phyloP scores from a whole-genome alignment of 1,140 invertebrate species.

The Lordiphosa clarofinis region DNA sequence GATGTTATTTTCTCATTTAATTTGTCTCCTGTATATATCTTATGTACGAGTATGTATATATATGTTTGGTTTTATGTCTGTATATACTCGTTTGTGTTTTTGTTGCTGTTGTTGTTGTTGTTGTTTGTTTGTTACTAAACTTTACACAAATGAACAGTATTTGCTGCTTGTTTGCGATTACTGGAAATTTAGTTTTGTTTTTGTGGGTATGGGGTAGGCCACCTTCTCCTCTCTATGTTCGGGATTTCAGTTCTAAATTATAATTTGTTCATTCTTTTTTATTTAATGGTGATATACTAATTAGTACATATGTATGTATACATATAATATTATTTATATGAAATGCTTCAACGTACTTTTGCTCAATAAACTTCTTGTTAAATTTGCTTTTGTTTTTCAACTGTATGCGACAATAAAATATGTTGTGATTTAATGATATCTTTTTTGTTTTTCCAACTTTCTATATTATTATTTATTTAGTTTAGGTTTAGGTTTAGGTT shows the following conservation, averaged over 20 bases:
- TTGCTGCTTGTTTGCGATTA: conserved; percentile 36
- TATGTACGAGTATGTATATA: conserved; percentile 32
- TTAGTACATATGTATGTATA: conserved; percentile 62
- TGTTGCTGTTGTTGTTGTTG: conserved; percentile 22
- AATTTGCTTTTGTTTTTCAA: conserved; percentile 38
- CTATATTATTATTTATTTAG: conserved; percentile 42
- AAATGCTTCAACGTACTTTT: conserved; percentile 60
- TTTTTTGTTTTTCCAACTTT: conserved; percentile 46
- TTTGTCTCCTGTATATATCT: conserved; percentile 61
- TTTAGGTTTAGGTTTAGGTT: conserved; percentile 49
- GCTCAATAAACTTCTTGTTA: conserved; percentile 53
- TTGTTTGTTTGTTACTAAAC: conserved; percentile 48
- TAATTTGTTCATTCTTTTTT: conserved; percentile 15
- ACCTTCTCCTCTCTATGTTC: conserved; percentile 20
- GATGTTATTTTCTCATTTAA: conserved; percentile 75
- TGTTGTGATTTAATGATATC: conserved; percentile 19
- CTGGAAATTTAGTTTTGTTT: conserved; percentile 15
- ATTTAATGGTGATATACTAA: conserved; percentile 64
- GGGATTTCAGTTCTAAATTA: conserved; percentile 34
- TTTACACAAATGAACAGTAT: conserved; percentile 56
- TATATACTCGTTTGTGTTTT: conserved; percentile 43
- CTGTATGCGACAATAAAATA: conserved; percentile 62
- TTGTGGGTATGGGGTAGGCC: background rate
- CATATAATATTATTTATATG: conserved; percentile 47
- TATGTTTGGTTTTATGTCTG: conserved; percentile 23